Evolutionary conservation across 2,797 vertebrate species (phyloP), one percentile per base, ranked within the genome.

Genomic region (Bryconaethiops microstoma): DNA sequence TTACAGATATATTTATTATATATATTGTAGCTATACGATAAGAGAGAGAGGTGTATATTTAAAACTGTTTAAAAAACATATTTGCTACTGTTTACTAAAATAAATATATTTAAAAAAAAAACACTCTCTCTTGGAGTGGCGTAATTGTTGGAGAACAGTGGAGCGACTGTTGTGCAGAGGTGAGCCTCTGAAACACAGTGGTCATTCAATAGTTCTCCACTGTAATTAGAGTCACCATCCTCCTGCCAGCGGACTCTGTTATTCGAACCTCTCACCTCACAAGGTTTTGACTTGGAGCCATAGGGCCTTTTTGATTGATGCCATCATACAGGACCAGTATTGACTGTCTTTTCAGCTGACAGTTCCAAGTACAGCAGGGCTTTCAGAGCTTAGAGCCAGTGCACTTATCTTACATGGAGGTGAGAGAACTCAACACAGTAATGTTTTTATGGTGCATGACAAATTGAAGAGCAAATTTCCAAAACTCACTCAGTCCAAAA

Each of bases 211-310:
- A 68, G 45, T 25, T 40, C 23, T 25, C 35, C 19, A 69, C 12
- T 54, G 48, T 79, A 83, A 77, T 75, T 74, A 57, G 59, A 79
- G 79, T 59, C 63, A 10, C 71, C 55, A 69, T 50, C 54, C 39
- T 72, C n/a, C 60, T 74, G 55, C 45, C 76, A 70, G 55, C 50
- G 74, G 60, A 14, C 42, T 59, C 25, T 16, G 25, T 13, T 17
- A 62, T 17, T 81, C 60, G 40, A 48, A 13, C 48, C 62, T 45
- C 23, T 79, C 21, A 23, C 62, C 29, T 68, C 17, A 25, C 9
- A 9, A 73, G 52, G 29, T 40, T 72, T 17, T 54, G 48, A 19
- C 48, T 72, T 13, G 2, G 52, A 57, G 52, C 70, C 70, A 55
- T 12, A 19, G 25, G 16, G 16, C 25, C 48, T 35, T 55, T 72